Base-by-base conservation (phyloP, 2,113 vertebrate genomes). In the Tachycineta bicolor region DNA sequence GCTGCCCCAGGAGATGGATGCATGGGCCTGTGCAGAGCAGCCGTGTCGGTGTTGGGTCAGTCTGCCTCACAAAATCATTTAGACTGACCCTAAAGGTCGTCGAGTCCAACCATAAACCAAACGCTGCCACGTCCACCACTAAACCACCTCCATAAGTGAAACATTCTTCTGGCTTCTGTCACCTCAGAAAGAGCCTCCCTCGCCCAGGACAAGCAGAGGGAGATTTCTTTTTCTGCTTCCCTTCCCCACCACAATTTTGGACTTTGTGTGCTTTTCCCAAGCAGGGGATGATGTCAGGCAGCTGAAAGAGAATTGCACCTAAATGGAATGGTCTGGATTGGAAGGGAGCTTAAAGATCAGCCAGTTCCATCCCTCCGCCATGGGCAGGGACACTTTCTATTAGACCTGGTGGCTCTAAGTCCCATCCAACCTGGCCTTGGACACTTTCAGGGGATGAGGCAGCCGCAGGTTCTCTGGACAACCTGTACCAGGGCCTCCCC, bases 1-100 rank as follows among this genome's bases (percentile, higher is more conserved):
- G 8, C 56, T 83, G 75, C 37, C 9, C 43, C 46, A 2, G 5
- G 60, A 75, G 15, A 20, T 2, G 41, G 18, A 0, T 5, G 9
- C 14, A 0, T 26, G 5, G 1, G 69, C 62, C 39, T 65, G 47
- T 46, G 63, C 76, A 41, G 24, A 9, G 56, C 25, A 53, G 77
- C 34, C 1, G 0, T 5, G 43, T 1, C 11, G 59, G 20, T 24
- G 64, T 52, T 56, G 2, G 3, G 18, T 46, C 44, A 8, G 1
- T 29, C 44, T 60, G 47, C 62, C 65, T 12, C 59, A 24, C 14
- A 41, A 33, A 34, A 43, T 13, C 14, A 37, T 21, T 56, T 6
- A 2, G 5, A 5, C 13, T 83, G 79, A 43, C 18, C n/a, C 23
- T 13, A 16, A 16, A 41, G 26, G 37, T 26, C 58, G n/a, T 34